Base-by-base conservation (phyloP, 2,113 vertebrate species). In the Equus przewalskii region DNA sequence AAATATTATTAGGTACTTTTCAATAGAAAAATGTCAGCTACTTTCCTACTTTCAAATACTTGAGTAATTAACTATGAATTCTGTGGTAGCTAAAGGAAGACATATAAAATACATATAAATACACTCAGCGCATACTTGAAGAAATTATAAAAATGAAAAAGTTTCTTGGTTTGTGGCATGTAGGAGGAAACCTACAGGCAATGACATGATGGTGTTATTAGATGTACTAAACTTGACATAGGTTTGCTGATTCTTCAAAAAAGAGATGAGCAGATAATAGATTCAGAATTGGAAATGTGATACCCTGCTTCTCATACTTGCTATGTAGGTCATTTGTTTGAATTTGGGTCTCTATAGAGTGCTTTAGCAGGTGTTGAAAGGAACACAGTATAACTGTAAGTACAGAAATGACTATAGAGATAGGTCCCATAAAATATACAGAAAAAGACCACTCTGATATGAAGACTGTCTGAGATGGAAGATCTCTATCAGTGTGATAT, bases 211-310 rank as follows among this genome's bases (percentile, higher is more conserved):
- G 69, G 26, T 76, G 28, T 86, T 89, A 91, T 65, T 96, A 92
- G 76, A 97, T 62, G 18, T 82, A 87, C 64, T 92, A 33, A 89
- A 94, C 49, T 87, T 92, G 81, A 93, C 83, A 81, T 6, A 87
- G 33, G 64, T 82, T 82, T 98, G 97, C 93, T 97, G 95, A 95
- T 70, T 94, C 93, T 97, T 97, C 81, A 97, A 89, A 97, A 95
- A 89, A 95, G 51, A 96, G 96, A 98, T 97, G 84, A 89, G 76
- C 46, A 96, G 96, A 98, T 97, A 91, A 90, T 83, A 97, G 89
- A 65, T 58, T 73, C 58, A 97, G 84, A 87, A 88, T 78, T 92
- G 84, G 88, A 95, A 95, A 95, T 88, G 75, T 26, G 65, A 81
- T 65, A 95, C 18, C 18, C 36, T 75, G 75, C 76, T 93, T 97